A percentile compares a stretch with the other conserved stretches of the same genome.
phyloP scores from a whole-genome alignment of 2,113 vertebrate genomes.

The Orientallactaga bullata region DNA sequence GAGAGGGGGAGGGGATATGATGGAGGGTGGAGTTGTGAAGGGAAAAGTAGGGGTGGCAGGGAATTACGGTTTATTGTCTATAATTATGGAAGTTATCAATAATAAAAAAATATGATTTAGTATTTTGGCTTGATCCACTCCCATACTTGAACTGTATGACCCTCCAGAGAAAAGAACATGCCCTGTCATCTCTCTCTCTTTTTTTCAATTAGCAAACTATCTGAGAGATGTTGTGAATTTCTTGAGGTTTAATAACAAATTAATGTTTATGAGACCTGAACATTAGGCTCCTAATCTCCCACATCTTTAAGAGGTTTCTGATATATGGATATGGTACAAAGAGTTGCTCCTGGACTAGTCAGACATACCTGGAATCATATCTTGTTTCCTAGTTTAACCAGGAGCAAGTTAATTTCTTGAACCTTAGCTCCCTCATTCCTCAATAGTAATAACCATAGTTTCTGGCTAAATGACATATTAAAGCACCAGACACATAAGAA shows the following conservation, averaged over 20 bases:
- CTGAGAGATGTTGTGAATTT: constrained; percentile 5
- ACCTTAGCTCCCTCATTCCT: constrained; percentile 21
- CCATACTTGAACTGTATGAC: neutral
- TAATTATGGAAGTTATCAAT: too few species aligned
- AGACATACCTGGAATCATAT: neutral
- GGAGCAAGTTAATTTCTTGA: constrained; percentile 28
- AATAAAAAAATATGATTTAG: neutral
- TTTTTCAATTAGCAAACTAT: neutral
- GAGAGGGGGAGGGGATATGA: too few species aligned
- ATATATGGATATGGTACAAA: neutral
- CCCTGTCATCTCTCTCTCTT: neutral
- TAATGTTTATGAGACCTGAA: neutral
- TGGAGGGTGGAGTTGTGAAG: too few species aligned
- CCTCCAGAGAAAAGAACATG: constrained; percentile 1
- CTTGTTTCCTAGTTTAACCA: constrained; percentile 3
- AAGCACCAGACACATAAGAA: constrained; percentile 19
- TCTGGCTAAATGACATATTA: neutral
- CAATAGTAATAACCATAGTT: constrained; percentile 35
- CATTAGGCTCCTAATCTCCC: neutral
- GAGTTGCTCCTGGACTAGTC: neutral
- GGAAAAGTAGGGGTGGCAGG: too few species aligned
- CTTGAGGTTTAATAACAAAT: constrained; percentile 26
- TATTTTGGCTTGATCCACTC: constrained; percentile 5
- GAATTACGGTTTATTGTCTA: too few species aligned
- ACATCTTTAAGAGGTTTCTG: constrained; percentile 32